Base-by-base conservation (phyloP, 2,888 invertebrate species). In the Antheraea yamamai region DNA sequence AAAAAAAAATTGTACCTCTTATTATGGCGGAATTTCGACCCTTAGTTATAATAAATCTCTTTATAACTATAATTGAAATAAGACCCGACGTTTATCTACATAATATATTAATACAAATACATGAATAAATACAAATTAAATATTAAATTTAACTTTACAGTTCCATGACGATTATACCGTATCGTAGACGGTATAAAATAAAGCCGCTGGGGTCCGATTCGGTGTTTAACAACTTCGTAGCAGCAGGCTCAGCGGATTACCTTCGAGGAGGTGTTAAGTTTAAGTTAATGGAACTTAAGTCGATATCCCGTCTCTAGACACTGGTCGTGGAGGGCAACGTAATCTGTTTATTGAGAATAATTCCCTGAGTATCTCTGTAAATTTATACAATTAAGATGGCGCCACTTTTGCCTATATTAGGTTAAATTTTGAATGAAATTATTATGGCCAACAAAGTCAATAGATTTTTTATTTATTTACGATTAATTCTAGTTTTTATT, bases 211-310 rank as follows among this genome's bases (percentile, higher is more conserved):
- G 85, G 88, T 80, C 80, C 84, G 81, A 87, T 87, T 83, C 82
- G 81, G 84, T 88, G 88, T 90, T 90, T 89, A 90, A 87, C 87
- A 83, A 79, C 79, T 79, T 81, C 77, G 80, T 81, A 81, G 81
- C 82, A 82, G 81, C 82, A 77, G 82, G 76, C 82, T 80, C 77
- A 72, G 75, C 80, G 84, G 79, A 83, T 83, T 82, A 79, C 80
- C 75, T 79, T 79, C 72, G 77, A 71, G 79, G 78, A 84, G 84
- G 86, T 85, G 87, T 84, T 85, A 85, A 85, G 82, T 86, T 84
- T 79, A 83, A 85, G 81, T 79, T 84, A 81, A 85, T 85, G 82
- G 79, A 84, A 86, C 83, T 86, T 83, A 79, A 83, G 81, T 80
- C 83, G 83, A 82, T 83, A 85, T 82, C 72, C 76, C n/a, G 72